Evolutionary conservation across 2,797 vertebrate species (phyloP), one percentile per base, ranked within the genome.

Genomic region (Microchirus variegatus): DNA sequence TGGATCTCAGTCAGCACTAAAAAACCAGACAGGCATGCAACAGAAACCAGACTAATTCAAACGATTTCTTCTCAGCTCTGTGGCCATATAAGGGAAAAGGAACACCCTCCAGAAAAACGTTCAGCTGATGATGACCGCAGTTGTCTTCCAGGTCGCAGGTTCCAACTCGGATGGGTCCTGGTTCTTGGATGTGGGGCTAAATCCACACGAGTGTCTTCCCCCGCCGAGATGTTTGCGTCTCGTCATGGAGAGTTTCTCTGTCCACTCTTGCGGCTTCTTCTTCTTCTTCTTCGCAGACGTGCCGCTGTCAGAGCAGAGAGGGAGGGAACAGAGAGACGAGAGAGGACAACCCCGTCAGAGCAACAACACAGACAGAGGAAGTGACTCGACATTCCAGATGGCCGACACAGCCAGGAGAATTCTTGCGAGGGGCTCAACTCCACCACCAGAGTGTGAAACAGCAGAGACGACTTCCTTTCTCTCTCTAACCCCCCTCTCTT

Each of bases 11-110:
- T 78, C 77, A 82, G 85, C 82, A 85, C 82, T 77, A 85, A 89
- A 85, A 89, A 82, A 87, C 75, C 81, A 87, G 85, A 82, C 89
- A 80, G 84, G 81, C 86, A 77, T 89, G 83, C 84, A 90, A 77
- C 83, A 87, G 80, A 90, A 91, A 87, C 84, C 90, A 89, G 87
- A 91, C 87, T 85, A 87, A 92, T 93, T 92, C 87, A 93, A 93
- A 93, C 89, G 82, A 87, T 89, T 93, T 91, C 87, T 93, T 91
- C 87, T 84, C 88, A 78, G 89, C 82, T 89, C 76, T 70, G 84
- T 83, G 75, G 81, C 93, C 92, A 88, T 92, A 92, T 92, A 93
- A 91, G 91, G 92, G 61, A 88, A 93, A 42, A 70, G 89, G 59
- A 86, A 88, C 88, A 84, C 82, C 85, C 88, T 86, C 87, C 59